Conservation (phyloP, 2,888 invertebrate genomes). For the Plusia festucae region DNA sequence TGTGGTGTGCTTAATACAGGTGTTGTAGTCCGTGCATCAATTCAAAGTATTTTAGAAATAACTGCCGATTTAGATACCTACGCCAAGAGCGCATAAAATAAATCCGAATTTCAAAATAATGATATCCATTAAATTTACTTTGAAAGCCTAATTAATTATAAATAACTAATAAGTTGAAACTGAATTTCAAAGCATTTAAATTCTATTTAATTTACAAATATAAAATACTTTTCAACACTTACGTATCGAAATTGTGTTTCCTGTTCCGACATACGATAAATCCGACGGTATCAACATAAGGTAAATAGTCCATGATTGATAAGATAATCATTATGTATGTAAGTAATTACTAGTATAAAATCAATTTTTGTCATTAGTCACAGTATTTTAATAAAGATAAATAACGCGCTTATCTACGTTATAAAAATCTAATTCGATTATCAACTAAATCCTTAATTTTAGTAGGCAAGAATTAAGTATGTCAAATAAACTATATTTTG, state of each 20-base stretch:
- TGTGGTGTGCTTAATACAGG: conserved; percentile 47
- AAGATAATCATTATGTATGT: conserved; percentile 18
- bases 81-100: background rate
- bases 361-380: background rate
- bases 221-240: no score
- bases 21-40: background rate
- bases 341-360: background rate
- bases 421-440: conserved; percentile 3
- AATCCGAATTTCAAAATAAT: background rate
- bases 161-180: no score
- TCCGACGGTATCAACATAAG: conserved; percentile 11
- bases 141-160: no score
- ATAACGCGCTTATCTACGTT: background rate
- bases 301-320: conserved; percentile 19
- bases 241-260: background rate
- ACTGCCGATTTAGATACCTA: background rate
- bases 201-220: no score
- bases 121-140: no score
- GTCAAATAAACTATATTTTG: conserved; percentile 7
- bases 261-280: background rate
- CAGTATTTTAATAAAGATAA: background rate
- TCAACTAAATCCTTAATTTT: background rate
- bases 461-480: background rate
- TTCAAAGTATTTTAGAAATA: background rate
- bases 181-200: no score